Evolutionary conservation across 2,113 vertebrate genomes (phyloP).

Genomic region (Prionailurus viverrinus): DNA sequence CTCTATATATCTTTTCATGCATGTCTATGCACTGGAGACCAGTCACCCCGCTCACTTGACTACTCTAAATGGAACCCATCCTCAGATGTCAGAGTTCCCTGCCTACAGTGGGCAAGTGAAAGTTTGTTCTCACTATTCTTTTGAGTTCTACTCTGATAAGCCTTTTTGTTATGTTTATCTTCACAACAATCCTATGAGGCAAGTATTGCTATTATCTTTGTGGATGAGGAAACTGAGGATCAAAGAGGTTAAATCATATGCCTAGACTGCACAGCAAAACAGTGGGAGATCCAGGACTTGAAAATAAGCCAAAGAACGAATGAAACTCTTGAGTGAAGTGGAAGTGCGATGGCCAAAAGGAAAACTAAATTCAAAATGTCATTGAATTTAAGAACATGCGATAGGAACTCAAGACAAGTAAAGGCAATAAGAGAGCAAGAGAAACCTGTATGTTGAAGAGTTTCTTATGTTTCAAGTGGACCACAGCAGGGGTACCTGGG

Average conservation of each 20-base stretch:
- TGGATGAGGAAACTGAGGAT: not conserved
- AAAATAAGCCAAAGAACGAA: not conserved
- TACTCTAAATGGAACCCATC: not conserved
- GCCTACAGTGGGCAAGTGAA: not conserved
- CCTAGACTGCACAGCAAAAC: not conserved
- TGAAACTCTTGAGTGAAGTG: not conserved
- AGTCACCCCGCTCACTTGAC: not conserved
- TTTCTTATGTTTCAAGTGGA: conserved; percentile 4
- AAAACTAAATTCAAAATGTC: not conserved
- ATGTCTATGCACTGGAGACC: not conserved
- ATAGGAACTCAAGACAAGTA: not conserved
- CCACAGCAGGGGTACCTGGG: not conserved
- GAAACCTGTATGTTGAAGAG: not conserved
- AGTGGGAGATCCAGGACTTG: not conserved
- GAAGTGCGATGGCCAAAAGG: not conserved
- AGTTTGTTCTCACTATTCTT: not conserved
- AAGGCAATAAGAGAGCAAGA: not conserved
- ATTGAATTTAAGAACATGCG: not conserved
- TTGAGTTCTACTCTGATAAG: not conserved
- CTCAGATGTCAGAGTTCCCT: not conserved
- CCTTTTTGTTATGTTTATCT: not conserved
- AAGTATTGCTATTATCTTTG: not conserved
- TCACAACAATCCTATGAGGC: not conserved
- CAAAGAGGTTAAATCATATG: conserved; percentile 9
- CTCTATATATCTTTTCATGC: not conserved